Evolutionary conservation across 92 coral and sea anemone species (phyloP).

Genomic region (Meandrina meandrites): DNA sequence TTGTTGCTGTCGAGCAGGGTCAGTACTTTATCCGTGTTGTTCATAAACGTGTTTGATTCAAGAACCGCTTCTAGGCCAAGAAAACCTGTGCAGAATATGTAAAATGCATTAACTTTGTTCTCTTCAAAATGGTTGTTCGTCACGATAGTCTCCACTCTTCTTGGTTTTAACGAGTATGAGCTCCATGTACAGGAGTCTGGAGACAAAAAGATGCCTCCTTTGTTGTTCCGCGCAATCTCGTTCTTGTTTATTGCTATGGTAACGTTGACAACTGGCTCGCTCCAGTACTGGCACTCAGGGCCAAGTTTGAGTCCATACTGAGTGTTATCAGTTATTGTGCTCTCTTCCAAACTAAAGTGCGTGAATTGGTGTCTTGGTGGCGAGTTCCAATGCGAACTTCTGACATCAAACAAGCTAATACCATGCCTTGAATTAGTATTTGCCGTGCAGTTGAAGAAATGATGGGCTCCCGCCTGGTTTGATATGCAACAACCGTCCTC

Average conservation of each 20-base stretch:
- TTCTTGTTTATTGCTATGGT: conserved; percentile 39
- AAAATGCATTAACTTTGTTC: conserved; percentile 37
- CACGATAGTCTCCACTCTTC: conserved; percentile 2
- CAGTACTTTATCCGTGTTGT: conserved; percentile 45
- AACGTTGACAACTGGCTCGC: conserved; percentile 37
- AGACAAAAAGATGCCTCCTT: conserved; percentile 13
- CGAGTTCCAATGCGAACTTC: neutral
- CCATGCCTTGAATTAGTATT: conserved; percentile 18
- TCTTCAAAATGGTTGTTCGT: conserved; percentile 22
- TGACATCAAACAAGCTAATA: conserved; percentile 23
- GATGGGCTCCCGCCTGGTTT: conserved; percentile 23
- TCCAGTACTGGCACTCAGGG: conserved; percentile 40
- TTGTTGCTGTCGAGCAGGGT: conserved; percentile 31
- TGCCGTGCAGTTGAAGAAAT: neutral
- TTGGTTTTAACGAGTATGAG: neutral
- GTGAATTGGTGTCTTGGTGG: conserved; percentile 51
- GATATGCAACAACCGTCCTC: conserved; percentile 43
- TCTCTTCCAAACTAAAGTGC: conserved; percentile 13
- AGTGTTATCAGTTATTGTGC: conserved; percentile 23
- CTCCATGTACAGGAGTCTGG: conserved; percentile 15
- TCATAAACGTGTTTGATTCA: conserved; percentile 36
- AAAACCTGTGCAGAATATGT: conserved; percentile 35
- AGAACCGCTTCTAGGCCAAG: conserved; percentile 34
- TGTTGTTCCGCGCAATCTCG: neutral
- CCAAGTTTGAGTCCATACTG: conserved; percentile 46